phyloP scores from a whole-genome alignment of 2,113 vertebrate species.

The Emydocephalus ijimae region DNA sequence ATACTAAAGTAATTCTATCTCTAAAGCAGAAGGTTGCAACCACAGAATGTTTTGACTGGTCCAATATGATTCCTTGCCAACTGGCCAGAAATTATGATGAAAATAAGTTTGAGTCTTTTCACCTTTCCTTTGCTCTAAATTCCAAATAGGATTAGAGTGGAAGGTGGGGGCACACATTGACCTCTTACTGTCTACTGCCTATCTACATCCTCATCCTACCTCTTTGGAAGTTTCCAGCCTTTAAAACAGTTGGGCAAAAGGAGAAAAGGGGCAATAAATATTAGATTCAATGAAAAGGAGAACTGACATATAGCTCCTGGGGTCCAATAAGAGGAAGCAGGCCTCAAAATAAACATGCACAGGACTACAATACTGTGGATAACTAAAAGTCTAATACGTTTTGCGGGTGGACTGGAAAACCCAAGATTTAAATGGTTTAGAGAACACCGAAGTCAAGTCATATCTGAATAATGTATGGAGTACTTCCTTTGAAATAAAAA shows the following conservation, averaged over 20 bases:
- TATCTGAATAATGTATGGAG: not conserved
- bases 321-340: not conserved
- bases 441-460: not conserved
- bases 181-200: not conserved
- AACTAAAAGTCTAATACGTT: not conserved
- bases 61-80: not conserved
- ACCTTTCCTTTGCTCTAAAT: not conserved
- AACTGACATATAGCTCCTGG: not conserved
- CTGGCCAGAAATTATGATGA: not conserved
- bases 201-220: not conserved
- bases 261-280: not conserved
- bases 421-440: not conserved
- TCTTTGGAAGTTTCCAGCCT: not conserved
- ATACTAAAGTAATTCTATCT: not conserved
- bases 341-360: not conserved
- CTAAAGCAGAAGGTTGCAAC: not conserved
- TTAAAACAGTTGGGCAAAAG: not conserved
- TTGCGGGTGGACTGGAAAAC: not conserved
- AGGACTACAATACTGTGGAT: not conserved
- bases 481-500: not conserved
- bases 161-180: not conserved
- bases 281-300: not conserved
- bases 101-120: not conserved
- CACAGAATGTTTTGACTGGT: not conserved
- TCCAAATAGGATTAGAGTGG: not conserved